Evolutionary conservation across 2,888 invertebrate genomes (phyloP), one percentile per base, ranked within the genome.

Genomic region (Schizotus pectinicornis): DNA sequence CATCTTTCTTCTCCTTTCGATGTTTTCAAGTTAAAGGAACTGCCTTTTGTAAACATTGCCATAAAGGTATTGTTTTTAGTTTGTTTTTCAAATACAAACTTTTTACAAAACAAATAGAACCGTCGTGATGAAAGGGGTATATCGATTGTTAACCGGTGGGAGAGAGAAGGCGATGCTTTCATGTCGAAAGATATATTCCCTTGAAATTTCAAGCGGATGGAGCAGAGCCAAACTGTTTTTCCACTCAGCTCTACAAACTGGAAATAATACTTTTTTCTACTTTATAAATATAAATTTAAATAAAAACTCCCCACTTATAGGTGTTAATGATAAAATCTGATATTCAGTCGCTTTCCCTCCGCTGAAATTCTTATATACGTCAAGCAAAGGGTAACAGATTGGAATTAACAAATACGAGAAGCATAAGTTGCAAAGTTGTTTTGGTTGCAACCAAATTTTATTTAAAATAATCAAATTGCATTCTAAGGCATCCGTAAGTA

Each of bases 31-130:
- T 59, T 56, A 58, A 63, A 67, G 65, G 64, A 68, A 70, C 67
- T 69, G 70, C 69, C 63, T 61, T 60, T 63, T 46, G 64, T 63
- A 63, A 65, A 64, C 59, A 65, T 57, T 59, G 58, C 59, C 52
- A 43, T 41, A 61, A 62, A 58, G 60, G 64, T 64, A 67, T 61
- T 63, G 59, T 68, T 75, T 75, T 76, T 75, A 74, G 74, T 76
- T 77, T 75, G 75, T 74, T 77, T 76, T 77, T 73, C 74, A 68
- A 75, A 73, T 74, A 72, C 72, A 74, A 75, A 75, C 72, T 77
- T 77, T 75, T 73, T 68, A 73, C 71, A 76, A 73, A 76, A 72
- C 74, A 76, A 76, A 74, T 71, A 74, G 70, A 74, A 71, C 68
- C 61, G 57, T 63, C 57, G 56, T 59, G 60, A 55, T 46, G 67